Evolutionary conservation across 2,113 vertebrate genomes (phyloP).

Genomic region (Corythoichthys haematopterus): DNA sequence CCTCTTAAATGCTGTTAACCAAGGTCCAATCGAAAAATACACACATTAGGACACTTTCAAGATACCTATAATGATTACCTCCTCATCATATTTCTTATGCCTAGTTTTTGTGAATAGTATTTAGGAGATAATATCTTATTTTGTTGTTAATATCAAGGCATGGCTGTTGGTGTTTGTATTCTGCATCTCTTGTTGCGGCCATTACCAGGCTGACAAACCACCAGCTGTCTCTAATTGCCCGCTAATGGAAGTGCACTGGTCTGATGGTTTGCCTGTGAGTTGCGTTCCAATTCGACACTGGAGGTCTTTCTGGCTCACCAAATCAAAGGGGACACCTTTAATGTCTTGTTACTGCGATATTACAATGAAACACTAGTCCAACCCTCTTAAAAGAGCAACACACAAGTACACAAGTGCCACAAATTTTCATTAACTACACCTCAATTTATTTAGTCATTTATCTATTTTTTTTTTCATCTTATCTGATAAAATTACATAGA

Average conservation of each 20-base stretch:
- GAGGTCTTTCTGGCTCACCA: slow-evolving; percentile 70
- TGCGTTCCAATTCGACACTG: slow-evolving; percentile 69
- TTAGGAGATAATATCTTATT: neutral
- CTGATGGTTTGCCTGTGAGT: slow-evolving; percentile 72
- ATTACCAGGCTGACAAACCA: slow-evolving; percentile 77
- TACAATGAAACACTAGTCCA: slow-evolving; percentile 36
- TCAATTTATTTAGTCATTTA: no score
- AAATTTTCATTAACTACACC: no score
- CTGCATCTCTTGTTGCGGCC: slow-evolving; percentile 68
- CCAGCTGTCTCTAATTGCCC: slow-evolving; percentile 81
- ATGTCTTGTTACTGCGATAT: slow-evolving; percentile 67
- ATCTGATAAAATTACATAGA: no score
- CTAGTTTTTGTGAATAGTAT: neutral
- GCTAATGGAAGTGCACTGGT: slow-evolving; percentile 76
- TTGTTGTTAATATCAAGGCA: neutral
- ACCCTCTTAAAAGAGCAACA: slow-evolving; percentile 4
- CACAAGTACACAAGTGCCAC: no score
- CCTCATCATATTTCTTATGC: neutral
- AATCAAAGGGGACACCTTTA: slow-evolving; percentile 73
- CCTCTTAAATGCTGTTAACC: no score
- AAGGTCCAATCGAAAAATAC: no score
- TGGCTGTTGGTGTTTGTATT: slow-evolving; percentile 60
- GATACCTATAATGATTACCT: no score
- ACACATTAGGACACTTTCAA: no score
- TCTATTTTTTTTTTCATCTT: no score